Evolutionary conservation across 2,113 vertebrate species (phyloP).

Genomic region (Amia ocellicauda): DNA sequence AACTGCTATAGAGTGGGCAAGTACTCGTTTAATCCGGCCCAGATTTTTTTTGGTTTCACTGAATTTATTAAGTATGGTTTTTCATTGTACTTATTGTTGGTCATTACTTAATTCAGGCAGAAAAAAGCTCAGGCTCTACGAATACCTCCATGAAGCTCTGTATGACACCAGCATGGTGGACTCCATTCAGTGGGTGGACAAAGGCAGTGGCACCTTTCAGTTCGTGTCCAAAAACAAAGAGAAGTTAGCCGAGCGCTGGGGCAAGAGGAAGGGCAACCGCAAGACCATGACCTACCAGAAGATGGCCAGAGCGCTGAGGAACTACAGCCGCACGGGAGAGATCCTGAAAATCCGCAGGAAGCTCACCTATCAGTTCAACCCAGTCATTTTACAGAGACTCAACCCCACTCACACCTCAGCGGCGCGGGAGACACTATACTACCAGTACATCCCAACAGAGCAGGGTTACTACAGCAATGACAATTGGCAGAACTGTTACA

Average conservation of each 20-base stretch:
- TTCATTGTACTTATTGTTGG: constrained; percentile 16
- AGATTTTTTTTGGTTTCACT: neutral
- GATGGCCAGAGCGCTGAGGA: constrained; percentile 93
- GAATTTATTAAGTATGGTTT: constrained; percentile 11
- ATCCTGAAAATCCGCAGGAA: constrained; percentile 90
- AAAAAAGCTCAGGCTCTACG: constrained; percentile 88
- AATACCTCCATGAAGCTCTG: constrained; percentile 87
- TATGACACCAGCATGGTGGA: constrained; percentile 82
- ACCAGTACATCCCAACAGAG: constrained; percentile 50
- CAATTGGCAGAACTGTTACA: constrained; percentile 68
- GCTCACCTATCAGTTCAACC: constrained; percentile 92
- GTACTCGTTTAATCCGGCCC: neutral
- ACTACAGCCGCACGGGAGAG: constrained; percentile 93
- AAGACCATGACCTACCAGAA: constrained; percentile 99
- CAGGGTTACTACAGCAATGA: constrained; percentile 59
- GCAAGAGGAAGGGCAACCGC: constrained; percentile 90
- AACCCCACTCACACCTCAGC: constrained; percentile 51
- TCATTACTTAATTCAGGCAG: constrained; percentile 75
- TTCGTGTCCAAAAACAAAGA: constrained; percentile 97
- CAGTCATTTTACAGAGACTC: constrained; percentile 79
- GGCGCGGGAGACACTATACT: constrained; percentile 55
- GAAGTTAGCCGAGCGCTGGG: constrained; percentile 92
- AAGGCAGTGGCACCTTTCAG: constrained; percentile 82
- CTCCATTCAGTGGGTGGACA: constrained; percentile 94
- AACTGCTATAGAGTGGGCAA: no score